These are phyloP conservation scores for Drosophila nasuta DNA, from an alignment of 1,140 invertebrate species.

Conservation along the genomic window DNA sequence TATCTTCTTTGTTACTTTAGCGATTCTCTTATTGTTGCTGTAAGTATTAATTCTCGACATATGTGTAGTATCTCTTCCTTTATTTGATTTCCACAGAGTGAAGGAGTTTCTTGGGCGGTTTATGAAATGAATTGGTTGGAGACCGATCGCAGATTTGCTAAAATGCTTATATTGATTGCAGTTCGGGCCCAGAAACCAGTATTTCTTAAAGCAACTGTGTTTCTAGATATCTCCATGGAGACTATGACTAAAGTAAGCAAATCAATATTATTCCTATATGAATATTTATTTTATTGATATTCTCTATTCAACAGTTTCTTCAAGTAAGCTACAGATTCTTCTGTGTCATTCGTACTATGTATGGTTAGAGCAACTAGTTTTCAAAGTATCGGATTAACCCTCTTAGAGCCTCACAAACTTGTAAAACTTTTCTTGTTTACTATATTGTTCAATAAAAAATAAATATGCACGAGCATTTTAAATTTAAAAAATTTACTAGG, in stretches of 20 bases:
- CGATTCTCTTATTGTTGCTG: constrained; percentile 16
- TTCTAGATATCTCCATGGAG: constrained; percentile 22
- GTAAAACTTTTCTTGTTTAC: no score
- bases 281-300: background rate
- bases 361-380: background rate
- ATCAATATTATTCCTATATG: background rate
- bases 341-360: constrained; percentile 26
- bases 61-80: background rate
- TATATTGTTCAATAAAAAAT: no score
- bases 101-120: constrained; percentile 14
- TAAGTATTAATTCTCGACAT: background rate
- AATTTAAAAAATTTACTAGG: no score
- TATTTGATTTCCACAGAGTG: constrained; percentile 1
- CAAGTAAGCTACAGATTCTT: constrained; percentile 33
- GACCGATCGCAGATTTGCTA: constrained; percentile 7
- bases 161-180: constrained; percentile 26
- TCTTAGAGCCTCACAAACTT: no score
- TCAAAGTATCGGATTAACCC: no score
- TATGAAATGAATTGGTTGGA: constrained; percentile 26
- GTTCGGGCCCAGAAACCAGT: constrained; percentile 23
- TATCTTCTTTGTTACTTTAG: constrained; percentile 26
- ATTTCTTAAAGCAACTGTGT: constrained; percentile 23
- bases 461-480: no score
- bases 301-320: constrained; percentile 13
- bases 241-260: constrained; percentile 27